Conservation (phyloP, 2,888 invertebrate species). For the Amitus sp. region DNA sequence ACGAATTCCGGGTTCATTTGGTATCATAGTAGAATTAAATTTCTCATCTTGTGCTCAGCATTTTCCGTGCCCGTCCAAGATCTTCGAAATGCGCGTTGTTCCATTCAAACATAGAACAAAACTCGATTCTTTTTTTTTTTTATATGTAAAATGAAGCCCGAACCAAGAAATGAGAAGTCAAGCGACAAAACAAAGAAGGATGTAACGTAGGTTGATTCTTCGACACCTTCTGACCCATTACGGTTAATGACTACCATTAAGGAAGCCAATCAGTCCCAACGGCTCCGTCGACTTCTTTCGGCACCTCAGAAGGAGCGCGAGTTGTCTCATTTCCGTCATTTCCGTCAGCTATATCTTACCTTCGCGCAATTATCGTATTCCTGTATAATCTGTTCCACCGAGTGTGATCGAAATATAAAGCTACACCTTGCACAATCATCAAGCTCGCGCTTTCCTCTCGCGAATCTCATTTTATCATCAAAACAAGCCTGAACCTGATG, state of each 20-base stretch:
- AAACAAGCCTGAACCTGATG: conserved; percentile 26
- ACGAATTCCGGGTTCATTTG: too few species aligned
- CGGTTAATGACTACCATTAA: conserved; percentile 44
- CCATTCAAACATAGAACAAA: neutral
- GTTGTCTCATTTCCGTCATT: conserved; percentile 47
- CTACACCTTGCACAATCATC: conserved; percentile 26
- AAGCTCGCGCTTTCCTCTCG: conserved; percentile 26
- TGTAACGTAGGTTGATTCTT: conserved; percentile 30
- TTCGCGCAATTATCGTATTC: conserved; percentile 47
- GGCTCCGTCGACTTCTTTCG: conserved; percentile 39
- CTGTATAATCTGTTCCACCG: conserved; percentile 41
- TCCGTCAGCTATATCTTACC: conserved; percentile 47
- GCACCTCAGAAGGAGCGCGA: conserved; percentile 19
- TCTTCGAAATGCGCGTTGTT: too few species aligned
- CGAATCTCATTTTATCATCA: conserved; percentile 33
- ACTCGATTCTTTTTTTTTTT: neutral
- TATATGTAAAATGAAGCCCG: neutral
- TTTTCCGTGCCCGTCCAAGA: too few species aligned
- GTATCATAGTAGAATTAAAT: too few species aligned
- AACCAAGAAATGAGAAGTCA: neutral
- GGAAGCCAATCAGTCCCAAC: conserved; percentile 43
- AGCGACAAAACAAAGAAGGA: conserved; percentile 32
- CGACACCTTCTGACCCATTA: conserved; percentile 43
- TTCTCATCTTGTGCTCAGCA: too few species aligned
- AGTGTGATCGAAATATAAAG: conserved; percentile 39